Evolutionary conservation across 53 echinoderm and acorn worm genomes (phyloP), one percentile per base, ranked within the genome.

Genomic region (Paracentrotus lividus): DNA sequence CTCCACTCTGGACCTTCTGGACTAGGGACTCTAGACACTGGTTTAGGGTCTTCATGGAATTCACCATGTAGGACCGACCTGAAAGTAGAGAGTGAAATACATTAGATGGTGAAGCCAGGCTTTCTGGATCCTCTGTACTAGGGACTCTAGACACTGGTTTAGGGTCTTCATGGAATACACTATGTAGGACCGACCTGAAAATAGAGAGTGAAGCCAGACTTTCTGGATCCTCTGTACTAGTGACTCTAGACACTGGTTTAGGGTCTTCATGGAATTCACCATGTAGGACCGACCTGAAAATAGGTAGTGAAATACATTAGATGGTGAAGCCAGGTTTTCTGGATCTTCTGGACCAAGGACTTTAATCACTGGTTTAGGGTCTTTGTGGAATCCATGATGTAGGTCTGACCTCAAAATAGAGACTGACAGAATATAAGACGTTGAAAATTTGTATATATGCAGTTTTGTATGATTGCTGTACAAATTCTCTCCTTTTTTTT

Each of bases 1-100:
- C 99, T 1, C 99, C 99, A 43, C 97, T 99, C 93, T 99, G 97
- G n/a, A 99, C 97, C 88, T 99, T 99, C 94, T 99, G 99, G 26
- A 95, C 96, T 20, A 99, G 93, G 44, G 97, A 97, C 58, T 99
- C 99, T 40, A 99, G 89, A 88, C 99, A 99, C 90, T 99, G 99
- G 91, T 99, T 97, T 21, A 99, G 96, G 23, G 96, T 97, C 93
- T 97, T 99, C 96, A 99, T 93, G 42, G 97, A 97, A 33, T 95
- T 99, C 24, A 99, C 96, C 18, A 94, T 95, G 59, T 99, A 99
- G 2, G 99, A 99, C n/a, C 99, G 99, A 91, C 99, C 90, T 90
- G 40, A 4, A 18, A 42, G 36, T 1, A 55, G 86, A 52, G 8
- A 86, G 20, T 2, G 0, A 53, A 27, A 45, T 45, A 72, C 18